phyloP scores from a whole-genome alignment of 2,113 vertebrate species.

The Corynorhinus townsendii region DNA sequence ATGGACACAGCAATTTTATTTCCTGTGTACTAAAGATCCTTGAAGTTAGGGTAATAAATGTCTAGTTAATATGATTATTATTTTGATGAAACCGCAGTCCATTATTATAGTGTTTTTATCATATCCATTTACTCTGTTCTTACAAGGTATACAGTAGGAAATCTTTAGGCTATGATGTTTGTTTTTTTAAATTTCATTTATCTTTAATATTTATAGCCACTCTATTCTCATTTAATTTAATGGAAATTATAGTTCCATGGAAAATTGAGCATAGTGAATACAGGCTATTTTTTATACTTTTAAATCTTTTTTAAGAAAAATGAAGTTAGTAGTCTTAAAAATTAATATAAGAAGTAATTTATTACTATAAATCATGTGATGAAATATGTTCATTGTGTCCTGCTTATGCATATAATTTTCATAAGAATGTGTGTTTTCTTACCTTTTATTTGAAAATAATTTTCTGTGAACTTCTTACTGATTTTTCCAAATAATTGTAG shows the following conservation, averaged over 20 bases:
- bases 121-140: constrained; percentile 23
- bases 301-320: constrained; percentile 45
- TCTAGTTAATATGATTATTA: constrained; percentile 52
- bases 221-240: not conserved
- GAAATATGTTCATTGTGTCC: not conserved
- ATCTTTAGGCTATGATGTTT: constrained; percentile 28
- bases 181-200: constrained; percentile 30
- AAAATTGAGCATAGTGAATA: not conserved
- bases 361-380: not conserved
- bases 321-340: constrained; percentile 45
- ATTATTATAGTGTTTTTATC: constrained; percentile 28
- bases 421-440: not conserved
- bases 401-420: not conserved
- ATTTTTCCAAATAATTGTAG: not conserved
- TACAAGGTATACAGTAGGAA: not conserved
- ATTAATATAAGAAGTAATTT: constrained; percentile 26
- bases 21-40: constrained; percentile 26
- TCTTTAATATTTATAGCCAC: not conserved
- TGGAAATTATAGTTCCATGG: constrained; percentile 35
- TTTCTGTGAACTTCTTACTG: constrained; percentile 1
- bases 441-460: constrained; percentile 37
- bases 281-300: constrained; percentile 6
- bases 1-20: constrained; percentile 38
- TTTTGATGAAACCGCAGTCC: constrained; percentile 49
- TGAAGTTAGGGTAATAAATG: constrained; percentile 54